phyloP scores from a whole-genome alignment of 2,797 vertebrate species.

The Periophthalmus magnuspinnatus region DNA sequence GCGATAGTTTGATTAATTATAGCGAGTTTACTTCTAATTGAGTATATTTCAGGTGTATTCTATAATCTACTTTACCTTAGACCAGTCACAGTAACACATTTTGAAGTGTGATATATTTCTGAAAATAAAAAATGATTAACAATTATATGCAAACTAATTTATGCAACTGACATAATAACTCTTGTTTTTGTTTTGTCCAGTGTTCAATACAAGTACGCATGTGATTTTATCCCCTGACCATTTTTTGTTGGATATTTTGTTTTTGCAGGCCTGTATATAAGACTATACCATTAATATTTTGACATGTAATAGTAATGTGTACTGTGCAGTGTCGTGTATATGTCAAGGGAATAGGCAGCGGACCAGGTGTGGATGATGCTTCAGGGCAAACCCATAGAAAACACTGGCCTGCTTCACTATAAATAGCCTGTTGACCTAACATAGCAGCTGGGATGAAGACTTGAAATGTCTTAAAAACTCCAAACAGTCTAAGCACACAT shows the following conservation, averaged over 20 bases:
- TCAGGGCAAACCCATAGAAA: slow-evolving; percentile 48
- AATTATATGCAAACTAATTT: too few species aligned
- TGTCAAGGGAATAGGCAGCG: slow-evolving; percentile 14
- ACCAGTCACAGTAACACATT: too few species aligned
- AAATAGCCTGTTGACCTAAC: slow-evolving; percentile 55
- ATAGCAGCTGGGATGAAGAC: slow-evolving; percentile 41
- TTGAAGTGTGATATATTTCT: too few species aligned
- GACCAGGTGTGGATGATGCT: slow-evolving; percentile 61
- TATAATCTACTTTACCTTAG: not conserved
- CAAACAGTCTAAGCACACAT: slow-evolving; percentile 36
- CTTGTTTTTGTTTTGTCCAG: not conserved
- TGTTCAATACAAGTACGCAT: not conserved
- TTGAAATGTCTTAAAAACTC: slow-evolving; percentile 44
- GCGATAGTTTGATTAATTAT: slow-evolving; percentile 5
- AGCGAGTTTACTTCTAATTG: not conserved
- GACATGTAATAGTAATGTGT: not conserved
- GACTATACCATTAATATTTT: not conserved
- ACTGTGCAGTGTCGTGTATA: not conserved
- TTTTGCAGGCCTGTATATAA: not conserved
- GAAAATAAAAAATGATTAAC: too few species aligned
- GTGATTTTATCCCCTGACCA: not conserved
- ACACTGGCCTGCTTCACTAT: slow-evolving; percentile 54
- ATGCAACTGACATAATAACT: too few species aligned
- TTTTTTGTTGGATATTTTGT: not conserved
- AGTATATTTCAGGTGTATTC: not conserved